Percentiles rank a stretch among this genome's conserved stretches.
Evolutionary conservation across 2,888 invertebrate species (phyloP).

Genomic region (Idaea aversata): DNA sequence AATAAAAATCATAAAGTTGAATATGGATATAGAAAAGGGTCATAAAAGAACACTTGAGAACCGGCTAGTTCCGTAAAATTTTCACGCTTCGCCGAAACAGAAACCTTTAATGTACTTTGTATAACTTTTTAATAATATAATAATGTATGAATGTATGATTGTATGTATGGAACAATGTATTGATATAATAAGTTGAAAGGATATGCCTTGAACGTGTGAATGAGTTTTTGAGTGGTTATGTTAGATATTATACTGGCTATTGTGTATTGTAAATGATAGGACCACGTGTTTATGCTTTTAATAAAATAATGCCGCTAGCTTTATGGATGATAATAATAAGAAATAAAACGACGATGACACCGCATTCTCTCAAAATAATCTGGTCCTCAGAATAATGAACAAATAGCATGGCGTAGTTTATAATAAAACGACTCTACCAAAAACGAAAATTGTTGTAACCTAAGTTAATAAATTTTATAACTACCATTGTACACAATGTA

Average conservation of each 20-base stretch:
- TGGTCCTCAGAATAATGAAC: no score
- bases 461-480: no score
- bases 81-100: conserved; percentile 47
- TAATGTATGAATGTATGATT: conserved; percentile 41
- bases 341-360: background rate
- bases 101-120: conserved; percentile 50
- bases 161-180: conserved; percentile 30
- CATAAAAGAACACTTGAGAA: conserved; percentile 60
- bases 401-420: no score
- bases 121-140: conserved; percentile 76
- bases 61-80: conserved; percentile 71
- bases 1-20: background rate
- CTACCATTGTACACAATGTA: no score
- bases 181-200: conserved; percentile 24
- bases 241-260: conserved; percentile 29
- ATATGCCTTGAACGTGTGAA: conserved; percentile 23
- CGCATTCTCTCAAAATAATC: no score
- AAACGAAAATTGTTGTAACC: no score
- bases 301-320: conserved; percentile 3
- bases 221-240: conserved; percentile 31
- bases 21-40: background rate
- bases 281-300: conserved; percentile 27
- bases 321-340: background rate
- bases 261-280: conserved; percentile 24
- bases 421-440: no score